Percentiles rank a stretch among this genome's conserved stretches.
Evolutionary conservation across 2,888 invertebrate species (phyloP).

Genomic region (Heliconius ethilla): DNA sequence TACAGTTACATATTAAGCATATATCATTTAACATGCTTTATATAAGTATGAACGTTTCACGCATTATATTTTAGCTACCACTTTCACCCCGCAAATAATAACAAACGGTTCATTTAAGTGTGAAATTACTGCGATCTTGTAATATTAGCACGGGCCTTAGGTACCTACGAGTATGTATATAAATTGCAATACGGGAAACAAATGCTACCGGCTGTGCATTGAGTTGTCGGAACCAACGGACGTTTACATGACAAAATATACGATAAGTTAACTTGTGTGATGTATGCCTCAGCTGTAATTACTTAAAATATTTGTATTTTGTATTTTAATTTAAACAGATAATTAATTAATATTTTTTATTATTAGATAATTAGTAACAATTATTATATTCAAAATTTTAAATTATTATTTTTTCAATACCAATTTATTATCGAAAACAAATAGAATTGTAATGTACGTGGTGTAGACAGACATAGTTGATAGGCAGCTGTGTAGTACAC

Average conservation of each 20-base stretch:
- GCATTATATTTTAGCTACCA: constrained; percentile 3
- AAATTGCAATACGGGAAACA: constrained; percentile 40
- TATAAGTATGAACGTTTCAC: not conserved
- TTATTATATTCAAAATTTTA: too few relatives aligned
- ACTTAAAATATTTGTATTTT: constrained; percentile 10
- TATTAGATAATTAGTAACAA: too few relatives aligned
- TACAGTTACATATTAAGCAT: not conserved
- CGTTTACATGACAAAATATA: constrained; percentile 41
- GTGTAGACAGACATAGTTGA: not conserved
- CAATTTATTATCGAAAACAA: not conserved
- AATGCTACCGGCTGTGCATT: constrained; percentile 36
- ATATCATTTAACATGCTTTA: not conserved
- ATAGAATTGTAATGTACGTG: not conserved
- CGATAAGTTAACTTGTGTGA: constrained; percentile 33
- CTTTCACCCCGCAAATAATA: constrained; percentile 44
- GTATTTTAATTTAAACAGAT: not conserved
- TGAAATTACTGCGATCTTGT: constrained; percentile 48
- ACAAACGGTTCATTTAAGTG: constrained; percentile 52
- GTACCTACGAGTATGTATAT: constrained; percentile 18
- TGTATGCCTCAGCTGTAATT: constrained; percentile 16
- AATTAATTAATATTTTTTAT: too few relatives aligned
- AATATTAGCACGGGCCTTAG: constrained; percentile 37
- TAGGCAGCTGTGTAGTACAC: constrained; percentile 9
- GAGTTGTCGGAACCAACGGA: constrained; percentile 45
- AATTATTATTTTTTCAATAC: not conserved